Base-by-base conservation (phyloP, 2,797 vertebrate species). In the Stomatorhinus walkeri region DNA sequence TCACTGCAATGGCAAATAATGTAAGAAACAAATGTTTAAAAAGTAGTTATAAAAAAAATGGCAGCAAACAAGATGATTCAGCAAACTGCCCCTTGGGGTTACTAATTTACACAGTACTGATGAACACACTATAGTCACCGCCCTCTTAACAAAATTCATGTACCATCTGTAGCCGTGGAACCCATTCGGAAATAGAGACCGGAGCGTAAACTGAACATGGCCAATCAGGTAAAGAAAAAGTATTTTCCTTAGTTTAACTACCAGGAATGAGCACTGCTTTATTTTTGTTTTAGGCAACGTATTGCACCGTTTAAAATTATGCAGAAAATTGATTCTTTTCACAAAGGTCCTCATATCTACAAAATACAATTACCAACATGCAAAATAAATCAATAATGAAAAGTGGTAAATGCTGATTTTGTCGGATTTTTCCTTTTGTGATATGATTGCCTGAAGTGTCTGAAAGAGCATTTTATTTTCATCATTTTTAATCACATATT, bases 181-280 rank as follows among this genome's bases (percentile, higher is more conserved):
- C 85, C 14, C 85, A 87, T 59, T 54, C 24, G 22, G 51, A 85
- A 48, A 16, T 14, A 85, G 12, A 85, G 46, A 43, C 61, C 14
- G 59, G 36, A 43, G 59, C 4, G 8, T 46, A 87, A 68, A 24
- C 32, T 14, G 87, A 93, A 5, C 83, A 95, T 95, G 93, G 91
- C 92, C 89, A 56, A 92, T 89, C 90, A 94, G 95, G 95, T 96
- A 94, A 91, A 14, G 0, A 64, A 3, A 56, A 48, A 86, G 0
- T 43, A 46, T 32, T 22, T 85, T 2, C 72, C 43, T 46, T 24
- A 22, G 14, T 87, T n/a, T 87, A 87, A 9, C 36, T 87, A 87
- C 56, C 51, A 85, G 40, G 76, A 81, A 81, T 46, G 40, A 46
- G 19, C 2, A 46, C 9, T 19, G 2, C 28, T n/a, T 81, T 9